A percentile compares a stretch with the other conserved stretches of the same genome.
phyloP scores from a whole-genome alignment of 2,888 invertebrate genomes.

The Thymelicus acteon region DNA sequence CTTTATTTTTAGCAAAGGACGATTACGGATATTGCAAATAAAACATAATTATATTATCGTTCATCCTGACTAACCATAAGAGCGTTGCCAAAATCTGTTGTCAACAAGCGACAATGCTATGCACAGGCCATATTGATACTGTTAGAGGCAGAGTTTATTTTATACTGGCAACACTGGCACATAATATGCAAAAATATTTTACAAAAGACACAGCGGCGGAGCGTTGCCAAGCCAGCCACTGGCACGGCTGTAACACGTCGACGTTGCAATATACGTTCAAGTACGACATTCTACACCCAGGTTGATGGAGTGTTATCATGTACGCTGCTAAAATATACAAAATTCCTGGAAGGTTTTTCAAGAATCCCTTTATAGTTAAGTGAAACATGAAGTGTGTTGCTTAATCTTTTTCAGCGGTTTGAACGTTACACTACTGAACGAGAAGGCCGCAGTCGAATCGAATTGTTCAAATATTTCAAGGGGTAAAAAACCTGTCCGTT shows the following conservation, averaged over 20 bases:
- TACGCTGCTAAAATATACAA: background rate
- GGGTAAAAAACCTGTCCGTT: no score
- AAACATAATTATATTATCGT: no score
- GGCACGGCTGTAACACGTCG: conserved; percentile 21
- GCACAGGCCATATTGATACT: background rate
- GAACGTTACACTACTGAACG: no score
- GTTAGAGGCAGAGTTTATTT: background rate
- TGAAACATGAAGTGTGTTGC: no score
- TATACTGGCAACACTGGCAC: conserved; percentile 2
- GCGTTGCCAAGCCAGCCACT: conserved; percentile 27
- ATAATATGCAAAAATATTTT: conserved; percentile 32
- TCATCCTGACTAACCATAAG: background rate
- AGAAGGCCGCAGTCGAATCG: no score
- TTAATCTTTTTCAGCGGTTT: no score
- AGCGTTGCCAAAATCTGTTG: background rate
- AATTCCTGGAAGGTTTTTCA: no score
- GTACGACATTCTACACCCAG: conserved; percentile 5
- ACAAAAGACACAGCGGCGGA: conserved; percentile 25
- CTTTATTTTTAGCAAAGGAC: no score
- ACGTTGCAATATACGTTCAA: conserved; percentile 6
- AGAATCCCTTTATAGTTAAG: no score
- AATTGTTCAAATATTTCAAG: no score
- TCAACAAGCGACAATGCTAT: background rate
- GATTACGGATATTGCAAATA: no score
- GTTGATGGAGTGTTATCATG: conserved; percentile 5